phyloP scores from a whole-genome alignment of 2,797 vertebrate species.

The Schizothorax lantsangensis region DNA sequence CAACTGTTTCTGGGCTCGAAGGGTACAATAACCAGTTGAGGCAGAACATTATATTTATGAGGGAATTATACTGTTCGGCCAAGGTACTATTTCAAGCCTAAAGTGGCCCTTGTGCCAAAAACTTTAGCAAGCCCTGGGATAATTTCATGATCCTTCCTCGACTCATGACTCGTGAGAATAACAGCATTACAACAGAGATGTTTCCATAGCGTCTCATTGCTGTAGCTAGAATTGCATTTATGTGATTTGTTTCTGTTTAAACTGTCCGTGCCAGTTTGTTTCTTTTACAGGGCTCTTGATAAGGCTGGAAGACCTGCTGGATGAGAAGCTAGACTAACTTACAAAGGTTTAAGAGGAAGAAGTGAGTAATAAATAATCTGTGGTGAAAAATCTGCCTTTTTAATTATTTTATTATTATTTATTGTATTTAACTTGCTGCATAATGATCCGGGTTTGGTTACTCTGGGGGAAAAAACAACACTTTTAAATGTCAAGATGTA shows the following conservation, averaged over 20 bases:
- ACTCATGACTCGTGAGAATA: not conserved
- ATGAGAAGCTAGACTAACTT: too few relatives aligned
- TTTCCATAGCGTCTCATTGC: not conserved
- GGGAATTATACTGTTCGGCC: not conserved
- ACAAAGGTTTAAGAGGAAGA: too few relatives aligned
- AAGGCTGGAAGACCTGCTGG: too few relatives aligned
- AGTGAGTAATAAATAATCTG: too few relatives aligned
- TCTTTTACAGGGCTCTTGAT: too few relatives aligned
- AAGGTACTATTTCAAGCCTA: not conserved
- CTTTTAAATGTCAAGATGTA: too few relatives aligned
- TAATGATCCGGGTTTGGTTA: not conserved
- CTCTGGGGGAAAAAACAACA: not conserved
- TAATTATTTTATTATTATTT: too few relatives aligned
- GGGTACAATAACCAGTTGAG: not conserved
- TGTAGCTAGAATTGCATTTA: not conserved
- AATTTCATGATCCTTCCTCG: not conserved
- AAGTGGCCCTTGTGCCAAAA: not conserved
- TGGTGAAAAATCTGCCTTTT: too few relatives aligned
- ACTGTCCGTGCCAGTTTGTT: too few relatives aligned
- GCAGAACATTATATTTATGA: not conserved
- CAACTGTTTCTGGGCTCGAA: not conserved
- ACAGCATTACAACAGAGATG: not conserved
- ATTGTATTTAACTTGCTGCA: not conserved
- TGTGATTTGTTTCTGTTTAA: not conserved
- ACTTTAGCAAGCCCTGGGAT: not conserved